Percentiles rank a stretch among this genome's conserved stretches.
phyloP scores from a whole-genome alignment of 2,113 vertebrate genomes.

The Aleadryas rufinucha region DNA sequence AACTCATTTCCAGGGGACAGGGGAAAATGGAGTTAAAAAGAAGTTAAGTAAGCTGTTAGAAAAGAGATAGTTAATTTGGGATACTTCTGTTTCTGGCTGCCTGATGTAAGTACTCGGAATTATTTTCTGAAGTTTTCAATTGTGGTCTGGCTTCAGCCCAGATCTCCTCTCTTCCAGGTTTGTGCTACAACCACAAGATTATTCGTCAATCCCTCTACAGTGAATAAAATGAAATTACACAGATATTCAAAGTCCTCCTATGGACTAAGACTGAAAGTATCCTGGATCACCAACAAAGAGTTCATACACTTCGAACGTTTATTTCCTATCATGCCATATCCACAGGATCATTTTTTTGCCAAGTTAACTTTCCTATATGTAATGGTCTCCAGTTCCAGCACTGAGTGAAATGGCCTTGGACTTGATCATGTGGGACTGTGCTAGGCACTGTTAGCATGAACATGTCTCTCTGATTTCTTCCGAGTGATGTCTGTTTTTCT shows the following conservation, averaged over 20 bases:
- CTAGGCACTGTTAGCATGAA: background rate
- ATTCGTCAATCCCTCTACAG: background rate
- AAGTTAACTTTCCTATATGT: constrained; percentile 12
- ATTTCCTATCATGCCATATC: constrained; percentile 8
- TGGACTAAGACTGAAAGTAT: background rate
- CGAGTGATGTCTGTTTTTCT: background rate
- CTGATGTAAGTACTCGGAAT: background rate
- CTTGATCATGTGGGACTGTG: background rate
- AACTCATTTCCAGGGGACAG: background rate
- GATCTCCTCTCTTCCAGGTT: background rate
- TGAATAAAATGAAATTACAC: constrained; percentile 23
- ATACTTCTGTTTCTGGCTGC: background rate
- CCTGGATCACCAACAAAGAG: constrained; percentile 38
- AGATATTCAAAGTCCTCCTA: constrained; percentile 15
- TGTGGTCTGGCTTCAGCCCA: constrained; percentile 31
- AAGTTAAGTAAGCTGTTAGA: background rate
- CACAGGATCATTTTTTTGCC: background rate
- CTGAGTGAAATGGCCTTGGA: background rate
- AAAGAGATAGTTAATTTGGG: background rate
- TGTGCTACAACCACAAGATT: background rate
- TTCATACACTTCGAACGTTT: background rate
- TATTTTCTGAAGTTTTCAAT: constrained; percentile 31
- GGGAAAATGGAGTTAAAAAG: background rate
- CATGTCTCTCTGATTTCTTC: background rate
- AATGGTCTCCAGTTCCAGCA: background rate